These are phyloP conservation scores for Megalonaias nervosa DNA, from an alignment of 1,140 invertebrate species.

Conservation along the genomic window DNA sequence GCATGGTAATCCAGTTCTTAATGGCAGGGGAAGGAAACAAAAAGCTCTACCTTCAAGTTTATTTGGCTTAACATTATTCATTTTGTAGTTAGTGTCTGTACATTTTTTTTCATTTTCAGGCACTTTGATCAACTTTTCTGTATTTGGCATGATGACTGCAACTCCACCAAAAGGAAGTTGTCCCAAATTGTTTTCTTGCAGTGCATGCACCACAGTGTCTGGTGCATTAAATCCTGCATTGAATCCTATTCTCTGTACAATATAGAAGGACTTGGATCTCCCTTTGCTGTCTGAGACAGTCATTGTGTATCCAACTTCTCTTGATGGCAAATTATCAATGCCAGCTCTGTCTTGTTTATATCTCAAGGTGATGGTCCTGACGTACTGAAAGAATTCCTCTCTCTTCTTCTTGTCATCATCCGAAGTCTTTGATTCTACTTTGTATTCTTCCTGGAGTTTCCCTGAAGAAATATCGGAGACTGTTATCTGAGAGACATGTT, in stretches of 20 bases:
- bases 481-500: constrained; percentile 41
- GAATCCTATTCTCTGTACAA: constrained; percentile 46
- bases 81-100: neutral
- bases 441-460: constrained; percentile 23
- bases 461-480: constrained; percentile 30
- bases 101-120: neutral
- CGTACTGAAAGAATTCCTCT: constrained; percentile 9
- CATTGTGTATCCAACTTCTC: constrained; percentile 32
- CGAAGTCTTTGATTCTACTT: constrained; percentile 15
- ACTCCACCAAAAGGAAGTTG: constrained; percentile 54
- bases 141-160: constrained; percentile 30
- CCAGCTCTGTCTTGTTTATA: constrained; percentile 2
- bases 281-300: constrained; percentile 24
- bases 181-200: constrained; percentile 30
- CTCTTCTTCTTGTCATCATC: constrained; percentile 8
- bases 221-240: constrained; percentile 11
- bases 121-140: neutral
- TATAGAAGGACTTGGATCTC: constrained; percentile 35
- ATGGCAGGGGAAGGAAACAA: constrained; percentile 59
- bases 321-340: constrained; percentile 3
- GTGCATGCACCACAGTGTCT: constrained; percentile 22
- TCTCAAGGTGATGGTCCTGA: neutral
- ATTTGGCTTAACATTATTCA: neutral
- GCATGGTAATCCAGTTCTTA: constrained; percentile 45
- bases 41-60: constrained; percentile 31